phyloP scores from a whole-genome alignment of 2,888 invertebrate genomes.

The Sphaerophoria rueppellii region DNA sequence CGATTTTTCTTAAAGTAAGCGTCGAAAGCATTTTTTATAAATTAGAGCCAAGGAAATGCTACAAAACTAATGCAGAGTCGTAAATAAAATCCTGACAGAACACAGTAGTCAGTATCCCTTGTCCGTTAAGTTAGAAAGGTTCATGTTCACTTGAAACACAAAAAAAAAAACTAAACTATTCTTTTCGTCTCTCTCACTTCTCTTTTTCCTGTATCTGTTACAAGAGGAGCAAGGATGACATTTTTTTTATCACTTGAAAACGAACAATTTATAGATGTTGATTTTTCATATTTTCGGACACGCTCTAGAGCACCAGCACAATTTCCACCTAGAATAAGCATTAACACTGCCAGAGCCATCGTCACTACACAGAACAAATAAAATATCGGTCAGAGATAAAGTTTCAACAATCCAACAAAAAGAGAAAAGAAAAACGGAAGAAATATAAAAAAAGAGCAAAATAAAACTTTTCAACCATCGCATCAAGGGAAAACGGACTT shows the following conservation, averaged over 20 bases:
- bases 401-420: conserved; percentile 36
- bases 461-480: conserved; percentile 40
- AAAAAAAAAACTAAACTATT: conserved; percentile 4
- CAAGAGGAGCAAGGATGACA: conserved; percentile 39
- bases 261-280: conserved; percentile 58
- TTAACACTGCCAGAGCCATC: conserved; percentile 19
- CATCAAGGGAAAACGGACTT: conserved; percentile 31
- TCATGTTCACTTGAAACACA: background rate
- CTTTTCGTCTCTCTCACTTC: background rate
- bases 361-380: conserved; percentile 27
- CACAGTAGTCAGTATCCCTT: conserved; percentile 15
- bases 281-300: conserved; percentile 60
- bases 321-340: conserved; percentile 29
- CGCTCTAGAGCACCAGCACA: conserved; percentile 26
- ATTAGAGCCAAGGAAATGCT: conserved; percentile 9
- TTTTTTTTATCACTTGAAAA: conserved; percentile 15
- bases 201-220: background rate
- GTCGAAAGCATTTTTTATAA: conserved; percentile 17
- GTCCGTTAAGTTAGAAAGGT: conserved; percentile 14
- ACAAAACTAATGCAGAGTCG: conserved; percentile 50
- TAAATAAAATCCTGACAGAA: conserved; percentile 67
- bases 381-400: conserved; percentile 61
- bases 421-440: conserved; percentile 17
- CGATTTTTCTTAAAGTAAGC: conserved; percentile 37
- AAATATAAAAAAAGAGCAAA: background rate